phyloP scores from a whole-genome alignment of 2,888 invertebrate genomes.

The Macroteleia sp. region DNA sequence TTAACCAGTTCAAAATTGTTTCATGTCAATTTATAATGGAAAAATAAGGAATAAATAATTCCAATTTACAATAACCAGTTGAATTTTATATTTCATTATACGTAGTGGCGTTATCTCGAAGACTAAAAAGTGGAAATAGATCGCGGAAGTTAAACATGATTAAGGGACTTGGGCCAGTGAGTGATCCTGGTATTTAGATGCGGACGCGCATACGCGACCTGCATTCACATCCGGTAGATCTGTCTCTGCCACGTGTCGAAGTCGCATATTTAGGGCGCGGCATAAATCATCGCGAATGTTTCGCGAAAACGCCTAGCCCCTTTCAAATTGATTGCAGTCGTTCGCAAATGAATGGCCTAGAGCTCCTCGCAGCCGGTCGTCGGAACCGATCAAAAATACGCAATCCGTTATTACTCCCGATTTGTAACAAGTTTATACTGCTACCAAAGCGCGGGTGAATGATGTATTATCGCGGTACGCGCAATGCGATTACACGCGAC shows the following conservation, averaged over 20 bases:
- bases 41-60: too few species aligned
- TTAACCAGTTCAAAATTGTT: too few species aligned
- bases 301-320: conserved; percentile 33
- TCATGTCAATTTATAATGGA: too few species aligned
- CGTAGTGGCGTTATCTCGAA: too few species aligned
- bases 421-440: conserved; percentile 56
- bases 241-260: conserved; percentile 55
- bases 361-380: conserved; percentile 17
- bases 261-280: conserved; percentile 48
- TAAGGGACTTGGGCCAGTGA: neutral
- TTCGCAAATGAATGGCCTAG: conserved; percentile 50
- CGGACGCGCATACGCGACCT: conserved; percentile 21
- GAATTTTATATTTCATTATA: too few species aligned
- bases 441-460: conserved; percentile 25
- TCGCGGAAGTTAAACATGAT: too few species aligned
- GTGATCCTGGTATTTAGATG: conserved; percentile 11
- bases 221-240: conserved; percentile 34
- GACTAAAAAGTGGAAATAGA: too few species aligned
- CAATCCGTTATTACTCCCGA: conserved; percentile 58
- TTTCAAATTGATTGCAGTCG: conserved; percentile 59
- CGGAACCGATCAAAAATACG: conserved; percentile 61
- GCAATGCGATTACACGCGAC: conserved; percentile 8
- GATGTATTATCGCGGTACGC: conserved; percentile 47
- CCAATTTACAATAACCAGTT: too few species aligned
- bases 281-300: conserved; percentile 60